Base-by-base conservation (phyloP, 2,797 vertebrate species). In the Pteronotus mesoamericanus region DNA sequence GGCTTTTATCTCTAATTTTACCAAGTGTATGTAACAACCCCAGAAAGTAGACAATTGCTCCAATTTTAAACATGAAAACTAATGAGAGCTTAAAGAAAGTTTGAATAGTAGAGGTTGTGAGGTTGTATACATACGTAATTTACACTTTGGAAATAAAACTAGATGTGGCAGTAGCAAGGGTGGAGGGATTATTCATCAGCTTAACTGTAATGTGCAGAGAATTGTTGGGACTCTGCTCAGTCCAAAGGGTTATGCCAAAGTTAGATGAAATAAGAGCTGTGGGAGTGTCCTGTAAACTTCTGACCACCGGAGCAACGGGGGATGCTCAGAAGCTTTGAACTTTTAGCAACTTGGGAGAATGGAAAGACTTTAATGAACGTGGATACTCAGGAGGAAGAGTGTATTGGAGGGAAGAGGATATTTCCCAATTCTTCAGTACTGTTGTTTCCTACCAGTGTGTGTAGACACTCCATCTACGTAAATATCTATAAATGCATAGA, bases 1-100 rank as follows among this genome's bases (percentile, higher is more conserved):
- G 59, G 32, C 26, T 84, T 22, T 71, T 92, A 83, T 53, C 12
- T 51, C 87, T 90, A 78, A 89, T 96, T 90, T 94, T 87, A 74
- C 14, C 26, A 21, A 77, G 55, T 85, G 0, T 80, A 48, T n/a
- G 77, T 68, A 91, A 51, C 44, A 71, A 80, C 22, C 6, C 3
- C 18, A 32, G 19, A 26, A 94, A 75, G 34, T 53, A 79, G 59
- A 39, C 29, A 84, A 11, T 66, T 53, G 64, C 89, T 96, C 29
- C n/a, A 80, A 12, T 74, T 68, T 95, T 84, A 48, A 39, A 48
- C 24, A 48, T 89, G 55, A 89, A 42, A 92, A 82, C 37, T 57
- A 46, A 74, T 59, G 39, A 78, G 29, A 57, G 12, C 44, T 59
- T 64, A 34, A 87, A 71, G 5, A 12, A 57, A 4, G 72, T 24